Percentiles rank a stretch among this genome's conserved stretches.
Evolutionary conservation across 2,888 invertebrate genomes (phyloP).

Genomic region (Ormia ochracea): DNA sequence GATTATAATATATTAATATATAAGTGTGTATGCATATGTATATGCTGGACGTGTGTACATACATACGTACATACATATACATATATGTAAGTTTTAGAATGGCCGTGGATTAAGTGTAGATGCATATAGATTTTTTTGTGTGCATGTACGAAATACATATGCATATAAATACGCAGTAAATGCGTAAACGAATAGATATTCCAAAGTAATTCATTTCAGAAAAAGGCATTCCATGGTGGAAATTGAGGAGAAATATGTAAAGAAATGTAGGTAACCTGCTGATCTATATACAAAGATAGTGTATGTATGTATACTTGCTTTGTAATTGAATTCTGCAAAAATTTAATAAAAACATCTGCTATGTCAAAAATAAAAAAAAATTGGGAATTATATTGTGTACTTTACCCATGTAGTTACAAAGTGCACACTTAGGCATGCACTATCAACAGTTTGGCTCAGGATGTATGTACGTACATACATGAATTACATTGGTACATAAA

Average conservation of each 20-base stretch:
- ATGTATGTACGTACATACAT: background rate
- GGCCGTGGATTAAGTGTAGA: background rate
- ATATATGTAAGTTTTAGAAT: background rate
- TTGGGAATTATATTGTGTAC: background rate
- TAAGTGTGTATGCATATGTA: background rate
- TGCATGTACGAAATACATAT: background rate
- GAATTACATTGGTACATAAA: no score
- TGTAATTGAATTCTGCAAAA: conserved; percentile 25
- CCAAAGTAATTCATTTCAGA: no score
- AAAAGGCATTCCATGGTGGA: no score
- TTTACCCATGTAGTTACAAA: background rate
- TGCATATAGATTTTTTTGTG: no score
- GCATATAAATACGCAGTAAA: background rate
- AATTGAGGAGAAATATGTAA: background rate
- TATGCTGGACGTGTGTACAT: no score
- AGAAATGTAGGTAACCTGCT: conserved; percentile 28
- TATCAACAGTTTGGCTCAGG: background rate
- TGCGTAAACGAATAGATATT: no score
- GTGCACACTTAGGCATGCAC: background rate
- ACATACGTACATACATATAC: background rate
- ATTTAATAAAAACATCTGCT: conserved; percentile 45
- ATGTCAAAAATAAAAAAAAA: conserved; percentile 4
- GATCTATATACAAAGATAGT: no score
- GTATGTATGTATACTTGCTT: no score
- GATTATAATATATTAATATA: background rate